Base-by-base conservation (phyloP, 2,113 vertebrate species). In the Uria lomvia region DNA sequence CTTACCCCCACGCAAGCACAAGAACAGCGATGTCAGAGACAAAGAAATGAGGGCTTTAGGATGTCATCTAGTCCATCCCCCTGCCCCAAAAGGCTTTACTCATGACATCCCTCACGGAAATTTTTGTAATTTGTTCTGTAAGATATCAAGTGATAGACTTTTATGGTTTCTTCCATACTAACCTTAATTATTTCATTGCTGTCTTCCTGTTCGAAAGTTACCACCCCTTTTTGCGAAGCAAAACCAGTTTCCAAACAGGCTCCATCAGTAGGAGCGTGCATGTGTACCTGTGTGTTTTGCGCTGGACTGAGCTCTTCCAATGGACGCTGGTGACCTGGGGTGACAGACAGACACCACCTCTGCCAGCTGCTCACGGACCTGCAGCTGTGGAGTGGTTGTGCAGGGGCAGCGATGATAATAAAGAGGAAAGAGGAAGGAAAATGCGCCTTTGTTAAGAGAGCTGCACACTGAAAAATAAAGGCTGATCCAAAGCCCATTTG, bases 191-290 rank as follows among this genome's bases (percentile, higher is more conserved):
- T 40, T 84, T 74, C 20, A 34, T 8, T 73, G 12, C 3, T 43
- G 9, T 68, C 55, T 68, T 86, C 19, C n/a, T 58, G 14, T 71
- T 65, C 21, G 50, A 63, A 83, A 36, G 17, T 40, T 76, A 26
- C 22, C n/a, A 34, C 5, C 5, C 4, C 20, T 47, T 78, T 86
- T 40, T 36, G 40, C 43, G 60, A 85, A 78, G 70, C 38, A 34
- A 26, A 52, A 34, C 7, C 30, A 59, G 23, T 76, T 88, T 88
- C 66, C 86, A 43, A 65, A 43, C 8, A 49, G 49, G 55, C 15
- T 49, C 11, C 8, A 10, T 34, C 43, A 15, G 32, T 4, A 16
- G 29, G 24, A 81, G 22, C 0, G 1, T 21, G 18, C 3, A 0
- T 30, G 29, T 8, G 10, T 34, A 50, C 26, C 49, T 19, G 26